Percentiles rank a stretch among this genome's conserved stretches.
Evolutionary conservation across 2,113 vertebrate species (phyloP).

Genomic region (Sinocyclocheilus maitianheensis): DNA sequence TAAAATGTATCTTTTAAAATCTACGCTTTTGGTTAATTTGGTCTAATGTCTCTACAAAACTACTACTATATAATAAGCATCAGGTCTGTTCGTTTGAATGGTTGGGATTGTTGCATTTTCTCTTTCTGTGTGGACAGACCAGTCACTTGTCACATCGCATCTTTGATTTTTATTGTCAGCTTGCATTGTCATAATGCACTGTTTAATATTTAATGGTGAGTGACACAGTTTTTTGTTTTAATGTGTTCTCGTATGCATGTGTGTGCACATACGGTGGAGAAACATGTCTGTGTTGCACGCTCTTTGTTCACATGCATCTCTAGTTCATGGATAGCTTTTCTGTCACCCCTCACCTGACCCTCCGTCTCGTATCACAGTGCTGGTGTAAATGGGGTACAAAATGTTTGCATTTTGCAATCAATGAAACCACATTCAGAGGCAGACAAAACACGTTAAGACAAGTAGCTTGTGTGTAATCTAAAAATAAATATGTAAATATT

Average conservation of each 20-base stretch:
- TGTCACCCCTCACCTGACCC: not conserved
- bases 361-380: not conserved
- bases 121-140: not conserved
- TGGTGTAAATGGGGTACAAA: not conserved
- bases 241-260: not conserved
- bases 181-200: not conserved
- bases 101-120: not conserved
- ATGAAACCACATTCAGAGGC: not conserved
- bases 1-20: too few relatives aligned
- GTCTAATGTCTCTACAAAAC: not conserved
- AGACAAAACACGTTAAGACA: not conserved
- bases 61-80: not conserved
- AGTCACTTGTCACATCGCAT: not conserved
- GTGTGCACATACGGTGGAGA: not conserved
- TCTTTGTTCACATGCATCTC: not conserved
- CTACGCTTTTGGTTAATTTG: not conserved
- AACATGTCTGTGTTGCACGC: not conserved
- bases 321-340: not conserved
- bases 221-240: not conserved
- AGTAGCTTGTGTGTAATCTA: not conserved
- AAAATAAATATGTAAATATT: conserved; percentile 33
- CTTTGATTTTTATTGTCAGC: not conserved
- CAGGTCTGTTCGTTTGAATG: not conserved
- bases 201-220: not conserved
- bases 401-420: not conserved